Evolutionary conservation across 2,888 invertebrate genomes (phyloP).

Genomic region (Drosophila birchii): DNA sequence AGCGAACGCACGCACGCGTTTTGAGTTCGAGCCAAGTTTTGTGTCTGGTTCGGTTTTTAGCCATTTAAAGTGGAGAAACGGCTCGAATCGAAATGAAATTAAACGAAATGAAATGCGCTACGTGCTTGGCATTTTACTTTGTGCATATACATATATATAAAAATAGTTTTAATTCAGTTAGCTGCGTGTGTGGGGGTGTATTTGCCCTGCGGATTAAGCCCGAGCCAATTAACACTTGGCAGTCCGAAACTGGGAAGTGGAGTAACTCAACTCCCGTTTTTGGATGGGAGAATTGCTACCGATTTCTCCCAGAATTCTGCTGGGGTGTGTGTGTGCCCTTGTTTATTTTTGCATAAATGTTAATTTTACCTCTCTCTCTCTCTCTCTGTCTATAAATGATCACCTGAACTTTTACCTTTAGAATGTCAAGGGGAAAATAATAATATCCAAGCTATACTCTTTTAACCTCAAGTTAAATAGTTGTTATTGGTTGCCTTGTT

Average conservation of each 20-base stretch:
- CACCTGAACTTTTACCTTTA: conserved; percentile 2
- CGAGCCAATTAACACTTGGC: conserved; percentile 25
- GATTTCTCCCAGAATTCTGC: conserved; percentile 19
- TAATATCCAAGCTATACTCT: too few species aligned
- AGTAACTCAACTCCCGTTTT: conserved; percentile 14
- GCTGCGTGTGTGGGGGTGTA: conserved; percentile 1
- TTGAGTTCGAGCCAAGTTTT: conserved; percentile 63
- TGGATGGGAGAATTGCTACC: conserved; percentile 16
- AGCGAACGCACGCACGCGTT: conserved; percentile 50
- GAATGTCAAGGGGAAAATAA: neutral
- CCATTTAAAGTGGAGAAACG: conserved; percentile 30
- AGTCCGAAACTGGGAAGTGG: conserved; percentile 1
- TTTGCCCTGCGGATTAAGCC: conserved; percentile 24
- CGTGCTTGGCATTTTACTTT: conserved; percentile 61
- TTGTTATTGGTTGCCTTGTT: too few species aligned
- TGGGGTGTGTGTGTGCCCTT: conserved; percentile 1
- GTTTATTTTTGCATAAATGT: conserved; percentile 14
- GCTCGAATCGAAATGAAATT: conserved; percentile 35
- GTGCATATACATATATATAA: conserved; percentile 22
- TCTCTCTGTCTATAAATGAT: neutral
- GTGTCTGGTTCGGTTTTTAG: conserved; percentile 37
- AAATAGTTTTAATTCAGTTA: conserved; percentile 26
- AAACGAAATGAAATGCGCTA: conserved; percentile 70
- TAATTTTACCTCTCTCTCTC: conserved; percentile 14
- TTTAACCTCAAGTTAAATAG: too few species aligned